Percentiles rank a stretch among this genome's conserved stretches.
phyloP scores from a whole-genome alignment of 2,797 vertebrate species.

The Hyperoplus immaculatus region DNA sequence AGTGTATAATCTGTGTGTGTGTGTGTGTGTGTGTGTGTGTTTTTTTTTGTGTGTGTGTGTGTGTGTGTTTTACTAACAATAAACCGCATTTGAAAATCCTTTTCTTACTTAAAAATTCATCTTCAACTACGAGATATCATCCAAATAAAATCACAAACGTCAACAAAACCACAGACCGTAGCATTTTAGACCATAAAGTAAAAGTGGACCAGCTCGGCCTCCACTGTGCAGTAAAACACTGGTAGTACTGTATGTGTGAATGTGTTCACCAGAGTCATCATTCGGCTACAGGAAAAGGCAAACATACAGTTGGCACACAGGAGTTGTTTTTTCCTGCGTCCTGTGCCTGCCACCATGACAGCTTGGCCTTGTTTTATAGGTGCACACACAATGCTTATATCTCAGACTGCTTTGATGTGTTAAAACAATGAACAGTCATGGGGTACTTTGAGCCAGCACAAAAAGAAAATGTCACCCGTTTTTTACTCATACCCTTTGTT shows the following conservation, averaged over 20 bases:
- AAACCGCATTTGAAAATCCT: neutral
- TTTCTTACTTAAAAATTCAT: neutral
- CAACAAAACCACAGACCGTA: neutral
- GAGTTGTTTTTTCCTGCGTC: slow-evolving; percentile 48
- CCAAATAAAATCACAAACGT: slow-evolving; percentile 16
- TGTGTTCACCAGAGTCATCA: slow-evolving; percentile 20
- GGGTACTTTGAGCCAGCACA: slow-evolving; percentile 31
- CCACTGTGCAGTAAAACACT: neutral
- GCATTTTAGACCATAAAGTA: neutral
- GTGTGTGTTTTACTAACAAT: slow-evolving; percentile 15
- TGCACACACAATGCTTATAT: slow-evolving; percentile 36
- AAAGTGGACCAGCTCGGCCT: neutral
- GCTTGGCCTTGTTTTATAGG: slow-evolving; percentile 37
- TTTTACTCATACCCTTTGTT: slow-evolving; percentile 28
- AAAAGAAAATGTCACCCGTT: slow-evolving; percentile 59
- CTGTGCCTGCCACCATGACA: slow-evolving; percentile 34
- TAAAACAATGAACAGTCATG: slow-evolving; percentile 45
- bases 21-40: too few relatives aligned
- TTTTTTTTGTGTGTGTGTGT: too few relatives aligned
- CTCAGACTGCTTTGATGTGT: slow-evolving; percentile 24
- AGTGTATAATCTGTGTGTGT: neutral
- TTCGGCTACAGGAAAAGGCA: slow-evolving; percentile 43
- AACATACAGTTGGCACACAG: slow-evolving; percentile 25
- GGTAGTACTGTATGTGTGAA: slow-evolving; percentile 8
- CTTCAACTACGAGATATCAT: slow-evolving; percentile 4